Percentiles rank a stretch among this genome's conserved stretches.
phyloP scores from a whole-genome alignment of 2,888 invertebrate genomes.

The Gordius sp. region DNA sequence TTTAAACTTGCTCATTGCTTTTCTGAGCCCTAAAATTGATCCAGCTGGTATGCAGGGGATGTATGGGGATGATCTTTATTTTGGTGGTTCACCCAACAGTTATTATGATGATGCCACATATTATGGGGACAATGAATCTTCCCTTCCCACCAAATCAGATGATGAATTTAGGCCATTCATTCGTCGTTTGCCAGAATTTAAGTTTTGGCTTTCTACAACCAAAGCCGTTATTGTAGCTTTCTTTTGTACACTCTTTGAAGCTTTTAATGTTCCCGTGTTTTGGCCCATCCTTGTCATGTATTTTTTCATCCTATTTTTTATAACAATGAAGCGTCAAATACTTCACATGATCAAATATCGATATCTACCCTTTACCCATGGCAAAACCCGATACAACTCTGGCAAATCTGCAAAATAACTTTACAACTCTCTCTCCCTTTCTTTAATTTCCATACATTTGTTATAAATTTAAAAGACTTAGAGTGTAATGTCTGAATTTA shows the following conservation, averaged over 20 bases:
- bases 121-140: conserved; percentile 51
- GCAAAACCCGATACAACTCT: conserved; percentile 43
- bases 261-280: conserved; percentile 95
- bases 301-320: conserved; percentile 84
- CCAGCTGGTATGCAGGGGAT: conserved; percentile 54
- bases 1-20: conserved; percentile 94
- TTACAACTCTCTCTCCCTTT: no score
- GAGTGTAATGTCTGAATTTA: no score
- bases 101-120: conserved; percentile 5
- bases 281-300: conserved; percentile 99
- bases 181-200: conserved; percentile 78
- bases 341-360: conserved; percentile 95
- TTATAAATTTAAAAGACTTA: no score
- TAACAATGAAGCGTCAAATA: conserved; percentile 98
- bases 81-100: neutral
- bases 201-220: conserved; percentile 90
- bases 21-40: conserved; percentile 96
- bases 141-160: conserved; percentile 67
- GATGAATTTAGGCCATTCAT: conserved; percentile 98
- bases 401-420: no score
- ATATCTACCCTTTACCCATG: conserved; percentile 90
- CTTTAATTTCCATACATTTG: no score
- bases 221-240: conserved; percentile 70
- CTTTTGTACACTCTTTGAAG: conserved; percentile 77
- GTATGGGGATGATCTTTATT: neutral